Conservation (phyloP, 2,888 invertebrate species). For the Notodonta dromedarius region DNA sequence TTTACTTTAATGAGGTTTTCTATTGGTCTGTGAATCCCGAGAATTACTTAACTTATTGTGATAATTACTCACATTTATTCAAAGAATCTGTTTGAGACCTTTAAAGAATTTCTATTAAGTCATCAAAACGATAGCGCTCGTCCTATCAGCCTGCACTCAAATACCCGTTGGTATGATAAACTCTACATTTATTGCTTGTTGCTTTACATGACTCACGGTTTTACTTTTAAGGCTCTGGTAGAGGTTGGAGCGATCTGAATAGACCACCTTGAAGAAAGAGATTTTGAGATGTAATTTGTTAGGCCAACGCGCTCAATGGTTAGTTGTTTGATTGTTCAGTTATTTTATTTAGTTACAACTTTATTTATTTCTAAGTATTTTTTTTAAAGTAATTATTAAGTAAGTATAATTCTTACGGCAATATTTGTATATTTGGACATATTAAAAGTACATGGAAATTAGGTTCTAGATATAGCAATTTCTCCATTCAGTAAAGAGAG, state of each 20-base stretch:
- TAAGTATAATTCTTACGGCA: too few relatives aligned
- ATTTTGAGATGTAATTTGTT: background rate
- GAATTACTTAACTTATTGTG: background rate
- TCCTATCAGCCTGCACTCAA: background rate
- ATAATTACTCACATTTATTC: constrained; percentile 2
- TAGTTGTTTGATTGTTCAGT: background rate
- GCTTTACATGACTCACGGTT: constrained; percentile 2
- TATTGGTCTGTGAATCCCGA: background rate
- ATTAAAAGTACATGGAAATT: too few relatives aligned
- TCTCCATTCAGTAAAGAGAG: too few relatives aligned
- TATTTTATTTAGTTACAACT: background rate
- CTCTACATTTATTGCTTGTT: background rate
- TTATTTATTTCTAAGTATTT: too few relatives aligned
- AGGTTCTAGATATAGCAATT: too few relatives aligned
- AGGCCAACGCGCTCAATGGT: too few relatives aligned
- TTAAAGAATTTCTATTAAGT: constrained; percentile 4
- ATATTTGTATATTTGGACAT: too few relatives aligned
- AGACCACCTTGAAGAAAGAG: constrained; percentile 1
- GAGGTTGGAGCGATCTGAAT: background rate
- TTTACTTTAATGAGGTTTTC: background rate
- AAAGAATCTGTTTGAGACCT: constrained; percentile 1
- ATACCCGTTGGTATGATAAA: constrained; percentile 1
- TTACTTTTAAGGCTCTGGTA: background rate
- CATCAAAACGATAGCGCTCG: constrained; percentile 1
- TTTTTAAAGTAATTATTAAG: too few relatives aligned